Conservation (phyloP, 1,140 invertebrate genomes). For the Orchestia grillus region DNA sequence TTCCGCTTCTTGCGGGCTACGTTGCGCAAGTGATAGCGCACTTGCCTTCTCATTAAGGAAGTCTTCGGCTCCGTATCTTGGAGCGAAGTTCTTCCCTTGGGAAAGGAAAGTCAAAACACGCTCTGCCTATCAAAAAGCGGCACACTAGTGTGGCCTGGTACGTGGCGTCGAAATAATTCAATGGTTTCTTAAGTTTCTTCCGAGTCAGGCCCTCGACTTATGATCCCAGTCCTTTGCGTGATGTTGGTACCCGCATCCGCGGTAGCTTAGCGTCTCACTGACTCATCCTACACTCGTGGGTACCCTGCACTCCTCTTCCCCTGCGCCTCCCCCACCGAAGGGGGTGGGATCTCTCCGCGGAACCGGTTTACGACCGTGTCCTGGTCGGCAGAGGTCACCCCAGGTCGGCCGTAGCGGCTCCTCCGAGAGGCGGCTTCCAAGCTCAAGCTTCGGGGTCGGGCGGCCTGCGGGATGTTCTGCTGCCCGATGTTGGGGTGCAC, state of each 20-base stretch:
- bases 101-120: no score
- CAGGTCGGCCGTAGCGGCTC: not conserved
- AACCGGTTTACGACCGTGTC: not conserved
- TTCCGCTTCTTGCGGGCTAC: no score
- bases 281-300: not conserved
- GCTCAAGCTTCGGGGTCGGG: not conserved
- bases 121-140: no score
- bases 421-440: not conserved
- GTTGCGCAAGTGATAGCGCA: no score
- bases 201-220: no score
- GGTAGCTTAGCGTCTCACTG: not conserved
- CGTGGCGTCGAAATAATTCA: no score
- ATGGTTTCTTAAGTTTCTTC: no score
- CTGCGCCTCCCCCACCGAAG: no score
- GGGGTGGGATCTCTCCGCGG: not conserved
- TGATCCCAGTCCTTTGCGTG: not conserved
- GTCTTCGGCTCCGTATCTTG: no score
- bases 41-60: no score
- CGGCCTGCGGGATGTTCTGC: not conserved
- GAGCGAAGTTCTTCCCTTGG: no score
- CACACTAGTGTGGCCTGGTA: no score
- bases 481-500: not conserved
- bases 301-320: not conserved
- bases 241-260: not conserved
- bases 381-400: not conserved